Evolutionary conservation across 1,140 invertebrate species (phyloP).

Genomic region (Brachionus paranguensis): DNA sequence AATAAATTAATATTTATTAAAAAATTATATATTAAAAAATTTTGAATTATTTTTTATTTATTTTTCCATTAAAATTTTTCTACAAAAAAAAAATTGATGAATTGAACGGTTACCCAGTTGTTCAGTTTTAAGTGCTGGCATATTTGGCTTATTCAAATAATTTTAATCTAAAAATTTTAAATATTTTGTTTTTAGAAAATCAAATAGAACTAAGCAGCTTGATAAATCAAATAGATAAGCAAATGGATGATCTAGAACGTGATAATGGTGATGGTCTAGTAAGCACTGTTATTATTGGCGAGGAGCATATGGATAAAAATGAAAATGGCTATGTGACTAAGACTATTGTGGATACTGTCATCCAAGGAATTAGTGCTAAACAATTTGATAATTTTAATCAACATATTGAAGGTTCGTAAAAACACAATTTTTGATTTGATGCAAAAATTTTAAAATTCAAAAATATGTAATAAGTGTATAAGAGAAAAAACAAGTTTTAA

Average conservation of each 20-base stretch:
- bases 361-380: background rate
- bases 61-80: too few relatives aligned
- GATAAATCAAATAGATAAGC: conserved; percentile 7
- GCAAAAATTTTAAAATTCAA: background rate
- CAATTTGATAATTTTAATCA: background rate
- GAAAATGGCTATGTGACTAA: conserved; percentile 4
- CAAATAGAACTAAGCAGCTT: background rate
- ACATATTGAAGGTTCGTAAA: background rate
- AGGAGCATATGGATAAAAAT: background rate
- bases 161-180: too few relatives aligned
- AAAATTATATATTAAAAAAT: too few relatives aligned
- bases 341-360: background rate
- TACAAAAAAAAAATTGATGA: too few relatives aligned
- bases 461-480: background rate
- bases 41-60: background rate
- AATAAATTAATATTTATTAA: too few relatives aligned
- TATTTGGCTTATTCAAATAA: too few relatives aligned
- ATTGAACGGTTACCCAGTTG: too few relatives aligned
- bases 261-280: background rate
- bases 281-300: background rate
- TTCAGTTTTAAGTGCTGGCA: too few relatives aligned
- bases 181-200: background rate
- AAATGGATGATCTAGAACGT: background rate
- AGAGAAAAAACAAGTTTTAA: too few relatives aligned
- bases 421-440: background rate